Evolutionary conservation across 1,140 invertebrate genomes (phyloP).

Genomic region (Cydia strobilella): DNA sequence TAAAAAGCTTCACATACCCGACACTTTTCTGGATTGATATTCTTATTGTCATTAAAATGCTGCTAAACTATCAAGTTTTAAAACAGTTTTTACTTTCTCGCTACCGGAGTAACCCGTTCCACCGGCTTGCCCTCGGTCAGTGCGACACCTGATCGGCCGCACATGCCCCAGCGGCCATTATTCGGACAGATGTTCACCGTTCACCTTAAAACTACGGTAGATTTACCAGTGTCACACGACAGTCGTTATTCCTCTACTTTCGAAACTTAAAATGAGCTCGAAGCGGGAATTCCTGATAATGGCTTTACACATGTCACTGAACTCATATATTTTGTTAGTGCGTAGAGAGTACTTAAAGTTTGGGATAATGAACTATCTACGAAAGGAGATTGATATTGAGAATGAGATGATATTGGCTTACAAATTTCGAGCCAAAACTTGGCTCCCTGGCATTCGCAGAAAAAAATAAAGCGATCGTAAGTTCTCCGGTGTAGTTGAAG

Average conservation of each 20-base stretch:
- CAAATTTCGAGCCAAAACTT: too few species aligned
- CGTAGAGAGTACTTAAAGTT: too few species aligned
- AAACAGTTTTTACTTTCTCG: constrained; percentile 59
- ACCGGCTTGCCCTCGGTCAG: constrained; percentile 66
- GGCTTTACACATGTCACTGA: constrained; percentile 36
- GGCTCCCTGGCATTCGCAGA: too few species aligned
- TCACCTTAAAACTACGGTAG: constrained; percentile 40
- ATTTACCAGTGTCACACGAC: constrained; percentile 26
- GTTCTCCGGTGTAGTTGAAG: too few species aligned
- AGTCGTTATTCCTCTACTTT: constrained; percentile 47
- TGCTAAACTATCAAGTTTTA: constrained; percentile 10
- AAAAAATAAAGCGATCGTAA: too few species aligned
- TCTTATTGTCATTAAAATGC: background rate
- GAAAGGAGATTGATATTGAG: too few species aligned
- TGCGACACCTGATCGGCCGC: constrained; percentile 73
- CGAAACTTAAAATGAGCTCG: constrained; percentile 43
- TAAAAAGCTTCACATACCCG: too few species aligned
- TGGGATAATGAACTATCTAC: too few species aligned
- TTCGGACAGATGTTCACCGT: constrained; percentile 57
- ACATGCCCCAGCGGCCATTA: constrained; percentile 57
- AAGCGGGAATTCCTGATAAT: constrained; percentile 62
- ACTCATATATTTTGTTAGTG: too few species aligned
- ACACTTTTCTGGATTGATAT: too few species aligned
- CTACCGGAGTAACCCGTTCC: constrained; percentile 55
- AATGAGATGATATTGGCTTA: too few species aligned